Evolutionary conservation across 2,888 invertebrate genomes (phyloP), one percentile per base, ranked within the genome.

Genomic region (Agonopterix alstromeriana): DNA sequence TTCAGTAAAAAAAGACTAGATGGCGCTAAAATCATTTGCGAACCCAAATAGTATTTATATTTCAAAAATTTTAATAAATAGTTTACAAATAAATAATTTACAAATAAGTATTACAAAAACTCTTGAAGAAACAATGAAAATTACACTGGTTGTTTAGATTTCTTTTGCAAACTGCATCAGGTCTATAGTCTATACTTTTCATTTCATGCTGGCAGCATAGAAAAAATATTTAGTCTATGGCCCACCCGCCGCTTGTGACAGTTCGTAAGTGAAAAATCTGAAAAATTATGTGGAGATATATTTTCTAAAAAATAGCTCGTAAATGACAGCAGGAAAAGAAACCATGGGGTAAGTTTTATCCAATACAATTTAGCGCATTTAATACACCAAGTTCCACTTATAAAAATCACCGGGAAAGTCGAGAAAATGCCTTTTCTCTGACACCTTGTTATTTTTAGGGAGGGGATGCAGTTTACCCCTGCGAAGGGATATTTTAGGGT

Each of bases 321-420:
- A 91, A 91, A 94, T 94, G 94, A 94, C 94, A 90, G 93, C 92
- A 82, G 94, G 94, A 89, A 94, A 93, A 89, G 94, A 94, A 89
- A 92, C 92, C 66, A 94, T 94, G 94, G 94, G 94, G 94, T 94
- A 82, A 92, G 91, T 91, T 68, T 45, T 49, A 51, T 61, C 58
- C 9, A 38, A 1, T 36, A 11, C 14, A 14, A 49, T 17, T 8
- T 2, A 8, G n/a, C 8, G 36, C 10, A n/a, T 43, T 35, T 36
- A 11, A 35, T 14, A 2, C n/a, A 50, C 36, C 35, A 47, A 27
- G 35, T 35, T 48, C 46, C 36, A 42, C 27, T 27, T 10, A 10
- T 38, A 17, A 53, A 51, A 49, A 51, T 48, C 14, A 12, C 42
- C 38, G n/a, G 38, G 38, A 38, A 38, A 38, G 10, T 38, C 5